Base-by-base conservation (phyloP, 2,888 invertebrate genomes). In the Hipparchia sbordonii region DNA sequence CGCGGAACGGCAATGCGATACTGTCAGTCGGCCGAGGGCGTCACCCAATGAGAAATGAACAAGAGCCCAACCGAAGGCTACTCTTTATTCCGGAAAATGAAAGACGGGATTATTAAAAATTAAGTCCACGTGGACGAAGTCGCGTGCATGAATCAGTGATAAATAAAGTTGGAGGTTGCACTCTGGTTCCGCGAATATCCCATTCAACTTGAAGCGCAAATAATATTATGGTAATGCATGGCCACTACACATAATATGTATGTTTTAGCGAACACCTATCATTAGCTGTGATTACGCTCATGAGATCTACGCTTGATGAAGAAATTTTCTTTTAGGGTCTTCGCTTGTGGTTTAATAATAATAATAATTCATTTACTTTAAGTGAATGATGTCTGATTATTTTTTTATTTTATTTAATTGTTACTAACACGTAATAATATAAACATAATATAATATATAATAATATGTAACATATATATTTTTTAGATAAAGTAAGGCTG, bases 211-310 rank as follows among this genome's bases (percentile, higher is more conserved):
- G 66, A 52, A 62, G 71, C 70, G 78, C 77, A 81, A 81, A 80
- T 80, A 79, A 76, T 81, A 81, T 78, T 77, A 77, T 78, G 80
- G 78, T 83, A 84, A 83, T 82, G 80, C 76, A 72, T 73, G 76
- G 73, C 83, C 79, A 80, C 72, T 73, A 75, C n/a, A 56, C 56
- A 67, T 67, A 67, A 67, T 67, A 56, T 56, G 67, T 67, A 78
- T 81, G 54, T 74, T 82, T 83, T 80, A 83, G 78, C 79, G 74
- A 76, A 77, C 82, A 72, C 84, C 87, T 87, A 89, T 89, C 87
- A 89, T 91, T 88, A 89, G 84, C 85, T 66, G 80, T 85, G 86
- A 91, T 91, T 90, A 87, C 85, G 76, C 80, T 77, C 82, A 83
- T 84, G 84, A 84, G 56, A 62, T 70, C 63, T 82, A 85, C 84